phyloP scores from a whole-genome alignment of 30 jellyfish, hydroid and myxozoan species.

The Aurelia aurita complex sp. Pacific region DNA sequence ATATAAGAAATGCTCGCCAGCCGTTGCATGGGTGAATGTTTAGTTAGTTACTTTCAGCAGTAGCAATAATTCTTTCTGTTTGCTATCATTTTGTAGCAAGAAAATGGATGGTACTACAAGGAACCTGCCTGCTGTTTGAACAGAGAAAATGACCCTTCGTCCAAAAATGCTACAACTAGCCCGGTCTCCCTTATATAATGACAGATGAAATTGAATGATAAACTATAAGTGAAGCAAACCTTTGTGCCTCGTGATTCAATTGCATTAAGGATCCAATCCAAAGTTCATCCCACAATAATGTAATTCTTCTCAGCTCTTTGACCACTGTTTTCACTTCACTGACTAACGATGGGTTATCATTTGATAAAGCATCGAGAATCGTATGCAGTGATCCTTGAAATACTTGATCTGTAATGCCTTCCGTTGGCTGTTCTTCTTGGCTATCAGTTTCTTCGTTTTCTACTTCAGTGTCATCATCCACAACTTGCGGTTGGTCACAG shows the following conservation, averaged over 20 bases:
- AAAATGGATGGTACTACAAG: too few species aligned
- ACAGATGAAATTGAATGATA: too few species aligned
- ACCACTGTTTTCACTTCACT: constrained; percentile 94
- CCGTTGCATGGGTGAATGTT: too few species aligned
- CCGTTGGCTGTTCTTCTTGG: constrained; percentile 76
- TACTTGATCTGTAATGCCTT: constrained; percentile 77
- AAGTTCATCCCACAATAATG: constrained; percentile 98
- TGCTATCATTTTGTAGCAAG: too few species aligned
- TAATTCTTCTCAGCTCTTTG: constrained; percentile 89
- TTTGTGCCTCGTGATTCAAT: constrained; percentile 97
- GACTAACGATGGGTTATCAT: constrained; percentile 68
- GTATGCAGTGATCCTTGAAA: constrained; percentile 91
- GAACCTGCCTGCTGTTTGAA: too few species aligned
- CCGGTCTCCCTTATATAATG: too few species aligned
- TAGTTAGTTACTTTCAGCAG: too few species aligned
- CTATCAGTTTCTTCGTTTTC: constrained; percentile 63
- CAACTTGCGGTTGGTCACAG: constrained; percentile 89
- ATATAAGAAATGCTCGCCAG: too few species aligned
- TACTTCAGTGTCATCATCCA: constrained; percentile 49
- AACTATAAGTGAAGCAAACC: constrained; percentile 27
- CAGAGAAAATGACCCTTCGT: too few species aligned
- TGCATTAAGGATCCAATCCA: constrained; percentile 98
- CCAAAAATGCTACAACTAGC: too few species aligned
- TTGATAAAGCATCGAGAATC: constrained; percentile 83
- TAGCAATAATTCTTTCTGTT: too few species aligned